Base-by-base conservation (phyloP, 2,113 vertebrate genomes). In the Trematomus loennbergii region DNA sequence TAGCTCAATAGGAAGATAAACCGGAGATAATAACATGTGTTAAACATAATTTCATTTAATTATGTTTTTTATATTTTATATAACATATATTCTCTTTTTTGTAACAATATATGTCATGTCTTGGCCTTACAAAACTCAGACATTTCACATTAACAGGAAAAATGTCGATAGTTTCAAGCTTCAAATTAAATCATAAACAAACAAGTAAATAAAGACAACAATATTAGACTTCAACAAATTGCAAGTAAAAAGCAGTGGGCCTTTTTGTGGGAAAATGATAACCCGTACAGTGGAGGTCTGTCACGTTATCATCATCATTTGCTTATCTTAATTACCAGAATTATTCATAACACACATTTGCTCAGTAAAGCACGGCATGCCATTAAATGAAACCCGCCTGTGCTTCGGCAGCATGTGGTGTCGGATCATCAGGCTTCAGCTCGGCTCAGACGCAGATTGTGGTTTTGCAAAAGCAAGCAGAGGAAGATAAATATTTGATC, bases 401-500 rank as follows among this genome's bases (percentile, higher is more conserved):
- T 33, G 46, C 75, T 13, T 13, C 5, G 36, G 7, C 29, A 29
- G 29, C 43, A 3, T 57, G 64, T 29, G 9, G 25, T 16, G 57
- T 20, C 22, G 6, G 50, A 29, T 29, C 29, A 12, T 59, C 6
- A 22, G 54, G 9, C 48, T 68, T 64, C 9, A 59, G 40, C 10
- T 12, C 12, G 2, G 10, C n/a, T 72, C 33, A 12, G 13, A 10
- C 0, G 3, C 18, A 45, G 15, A 33, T 16, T 64, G 57, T 53
- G n/a, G 7, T 72, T 82, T 25, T 66, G 59, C 66, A 52, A 43
- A 9, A 64, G n/a, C 60, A 53, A 76, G 75, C 33, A 20, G 36
- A 62, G 29, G 11, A 25, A 33, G n/a, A 12, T 7, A 77, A 55
- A 48, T 62, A 25, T 78, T 77, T 55, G 16, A 13, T 66, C 2